phyloP scores from a whole-genome alignment of 1,140 invertebrate species.

The Aethina tumida region DNA sequence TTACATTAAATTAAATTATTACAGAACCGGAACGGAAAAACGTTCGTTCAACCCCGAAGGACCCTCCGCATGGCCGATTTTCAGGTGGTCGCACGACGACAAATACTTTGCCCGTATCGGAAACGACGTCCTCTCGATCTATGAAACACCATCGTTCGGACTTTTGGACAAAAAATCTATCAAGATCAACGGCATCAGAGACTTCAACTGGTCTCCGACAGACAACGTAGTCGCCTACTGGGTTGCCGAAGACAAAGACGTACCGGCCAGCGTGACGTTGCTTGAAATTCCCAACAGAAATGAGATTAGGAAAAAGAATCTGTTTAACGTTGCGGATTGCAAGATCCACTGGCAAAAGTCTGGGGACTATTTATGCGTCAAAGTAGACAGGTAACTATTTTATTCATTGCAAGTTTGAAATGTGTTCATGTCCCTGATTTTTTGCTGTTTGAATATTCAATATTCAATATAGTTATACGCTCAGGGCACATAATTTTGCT shows the following conservation, averaged over 20 bases:
- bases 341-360: conserved; percentile 99
- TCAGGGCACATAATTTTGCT: too few species aligned
- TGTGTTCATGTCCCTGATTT: background rate
- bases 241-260: conserved; percentile 95
- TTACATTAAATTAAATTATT: background rate
- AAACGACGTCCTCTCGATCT: conserved; percentile 78
- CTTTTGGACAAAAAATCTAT: conserved; percentile 91
- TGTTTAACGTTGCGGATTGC: conserved; percentile 97
- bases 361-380: conserved; percentile 95
- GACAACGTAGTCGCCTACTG: conserved; percentile 96
- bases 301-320: conserved; percentile 91
- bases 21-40: conserved; percentile 79
- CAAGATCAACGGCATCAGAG: conserved; percentile 82
- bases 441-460: background rate
- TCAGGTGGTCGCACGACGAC: conserved; percentile 96
- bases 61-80: conserved; percentile 79
- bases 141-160: conserved; percentile 91
- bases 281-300: conserved; percentile 77
- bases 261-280: conserved; percentile 75
- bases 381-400: conserved; percentile 71
- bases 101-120: conserved; percentile 91
- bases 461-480: background rate
- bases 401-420: background rate
- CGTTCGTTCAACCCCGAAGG: conserved; percentile 81
- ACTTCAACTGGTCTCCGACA: conserved; percentile 97